Conservation (phyloP, 1,140 invertebrate species). For the Atta texana region DNA sequence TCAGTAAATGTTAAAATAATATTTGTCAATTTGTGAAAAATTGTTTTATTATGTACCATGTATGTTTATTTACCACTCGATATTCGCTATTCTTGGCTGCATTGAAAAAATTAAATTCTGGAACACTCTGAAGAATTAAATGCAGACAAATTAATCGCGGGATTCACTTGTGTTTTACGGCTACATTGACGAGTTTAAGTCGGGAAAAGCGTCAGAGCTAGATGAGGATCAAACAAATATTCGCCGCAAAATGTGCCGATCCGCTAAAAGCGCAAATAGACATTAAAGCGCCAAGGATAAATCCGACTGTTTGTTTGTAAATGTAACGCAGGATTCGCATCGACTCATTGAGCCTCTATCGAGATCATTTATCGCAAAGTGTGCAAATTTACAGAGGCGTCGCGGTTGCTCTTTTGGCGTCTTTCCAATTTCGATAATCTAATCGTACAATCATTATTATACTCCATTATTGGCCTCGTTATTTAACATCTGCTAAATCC, state of each 20-base stretch:
- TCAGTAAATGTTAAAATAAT: not conserved
- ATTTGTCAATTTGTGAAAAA: not conserved
- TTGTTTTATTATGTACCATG: not conserved
- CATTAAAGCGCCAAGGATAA: slow-evolving; percentile 46
- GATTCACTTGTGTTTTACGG: slow-evolving; percentile 37
- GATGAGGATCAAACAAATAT: slow-evolving; percentile 22
- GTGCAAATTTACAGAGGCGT: not conserved
- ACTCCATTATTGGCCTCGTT: slow-evolving; percentile 80
- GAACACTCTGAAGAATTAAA: not conserved
- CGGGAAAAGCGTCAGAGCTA: slow-evolving; percentile 22
- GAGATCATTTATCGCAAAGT: not conserved
- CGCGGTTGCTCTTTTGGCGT: slow-evolving; percentile 74
- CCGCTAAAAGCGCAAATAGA: slow-evolving; percentile 53
- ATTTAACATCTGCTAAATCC: slow-evolving; percentile 82
- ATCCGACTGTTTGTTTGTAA: slow-evolving; percentile 40
- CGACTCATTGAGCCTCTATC: not conserved
- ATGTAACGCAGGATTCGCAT: slow-evolving; percentile 15
- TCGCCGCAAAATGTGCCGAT: slow-evolving; percentile 30
- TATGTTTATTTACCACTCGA: not conserved
- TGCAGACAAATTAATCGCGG: slow-evolving; percentile 38
- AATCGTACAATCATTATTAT: slow-evolving; percentile 81
- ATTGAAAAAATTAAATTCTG: slow-evolving; percentile 35
- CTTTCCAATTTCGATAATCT: slow-evolving; percentile 84
- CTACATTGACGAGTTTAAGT: not conserved
- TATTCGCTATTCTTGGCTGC: not conserved